A percentile compares a stretch with the other conserved stretches of the same genome.
Conservation (phyloP, 2,888 invertebrate genomes). For the Drosophila pegasa region DNA sequence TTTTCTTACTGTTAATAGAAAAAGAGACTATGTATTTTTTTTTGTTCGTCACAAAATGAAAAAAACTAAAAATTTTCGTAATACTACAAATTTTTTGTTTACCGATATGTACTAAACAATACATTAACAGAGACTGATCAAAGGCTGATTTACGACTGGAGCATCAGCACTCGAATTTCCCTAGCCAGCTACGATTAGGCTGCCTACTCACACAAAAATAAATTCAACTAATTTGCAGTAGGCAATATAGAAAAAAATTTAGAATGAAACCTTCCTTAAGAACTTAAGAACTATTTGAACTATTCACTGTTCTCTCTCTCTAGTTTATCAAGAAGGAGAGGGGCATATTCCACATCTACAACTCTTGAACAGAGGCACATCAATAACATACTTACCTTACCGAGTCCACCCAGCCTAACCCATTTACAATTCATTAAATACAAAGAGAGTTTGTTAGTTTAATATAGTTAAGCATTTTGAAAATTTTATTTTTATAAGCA, state of each 20-base stretch:
- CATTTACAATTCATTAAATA: background rate
- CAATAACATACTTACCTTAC: background rate
- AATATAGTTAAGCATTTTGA: conserved; percentile 21
- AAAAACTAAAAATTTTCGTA: conserved; percentile 35
- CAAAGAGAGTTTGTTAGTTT: background rate
- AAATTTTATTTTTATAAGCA: conserved; percentile 18
- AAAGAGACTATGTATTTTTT: background rate
- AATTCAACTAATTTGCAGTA: too few relatives aligned
- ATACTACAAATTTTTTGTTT: conserved; percentile 47
- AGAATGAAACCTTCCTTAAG: too few relatives aligned
- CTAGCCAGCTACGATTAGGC: conserved; percentile 25
- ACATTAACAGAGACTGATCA: conserved; percentile 48
- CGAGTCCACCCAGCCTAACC: background rate
- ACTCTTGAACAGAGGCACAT: too few relatives aligned
- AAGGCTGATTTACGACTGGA: too few relatives aligned
- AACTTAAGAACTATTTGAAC: too few relatives aligned
- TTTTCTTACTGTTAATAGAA: background rate
- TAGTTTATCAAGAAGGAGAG: too few relatives aligned
- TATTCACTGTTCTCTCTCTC: too few relatives aligned
- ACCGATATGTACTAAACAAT: conserved; percentile 53
- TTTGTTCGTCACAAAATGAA: conserved; percentile 8
- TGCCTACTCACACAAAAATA: too few relatives aligned
- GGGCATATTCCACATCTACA: too few relatives aligned
- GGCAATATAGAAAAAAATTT: too few relatives aligned
- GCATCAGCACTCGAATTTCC: background rate